Conservation (phyloP, 2,797 vertebrate genomes). For the Denticeps clupeoides region DNA sequence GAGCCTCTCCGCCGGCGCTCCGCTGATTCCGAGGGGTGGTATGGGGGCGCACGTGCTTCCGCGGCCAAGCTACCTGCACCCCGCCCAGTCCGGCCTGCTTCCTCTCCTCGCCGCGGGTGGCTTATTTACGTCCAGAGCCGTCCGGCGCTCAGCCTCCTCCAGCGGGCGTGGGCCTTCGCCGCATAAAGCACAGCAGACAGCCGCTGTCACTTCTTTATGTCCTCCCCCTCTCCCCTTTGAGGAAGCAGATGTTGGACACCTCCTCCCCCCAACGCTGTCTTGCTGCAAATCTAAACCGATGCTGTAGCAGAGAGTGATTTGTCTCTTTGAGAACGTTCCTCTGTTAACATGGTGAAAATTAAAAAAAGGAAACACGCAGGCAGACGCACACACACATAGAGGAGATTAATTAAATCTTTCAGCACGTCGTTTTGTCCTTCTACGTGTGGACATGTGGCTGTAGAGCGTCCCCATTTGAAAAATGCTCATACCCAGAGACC, state of each 20-base stretch:
- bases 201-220: conserved; percentile 24
- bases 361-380: not conserved
- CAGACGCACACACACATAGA: not conserved
- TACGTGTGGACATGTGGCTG: conserved; percentile 13
- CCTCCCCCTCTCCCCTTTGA: conserved; percentile 43
- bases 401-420: conserved; percentile 24
- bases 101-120: not conserved
- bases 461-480: conserved; percentile 19
- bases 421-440: conserved; percentile 12
- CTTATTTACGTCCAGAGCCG: not conserved
- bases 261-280: conserved; percentile 19
- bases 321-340: conserved; percentile 46
- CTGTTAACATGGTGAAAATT: conserved; percentile 34
- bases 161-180: not conserved
- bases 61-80: no score
- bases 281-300: conserved; percentile 33
- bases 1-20: conserved; percentile 55
- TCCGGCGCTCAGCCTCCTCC: not conserved
- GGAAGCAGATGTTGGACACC: conserved; percentile 53
- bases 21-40: not conserved
- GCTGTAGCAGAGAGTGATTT: conserved; percentile 44
- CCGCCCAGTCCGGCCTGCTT: no score
- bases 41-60: no score
- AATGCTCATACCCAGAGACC: conserved; percentile 5
- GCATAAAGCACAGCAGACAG: conserved; percentile 16